Evolutionary conservation across 2,797 vertebrate species (phyloP).

Genomic region (Sebastes iracundus): DNA sequence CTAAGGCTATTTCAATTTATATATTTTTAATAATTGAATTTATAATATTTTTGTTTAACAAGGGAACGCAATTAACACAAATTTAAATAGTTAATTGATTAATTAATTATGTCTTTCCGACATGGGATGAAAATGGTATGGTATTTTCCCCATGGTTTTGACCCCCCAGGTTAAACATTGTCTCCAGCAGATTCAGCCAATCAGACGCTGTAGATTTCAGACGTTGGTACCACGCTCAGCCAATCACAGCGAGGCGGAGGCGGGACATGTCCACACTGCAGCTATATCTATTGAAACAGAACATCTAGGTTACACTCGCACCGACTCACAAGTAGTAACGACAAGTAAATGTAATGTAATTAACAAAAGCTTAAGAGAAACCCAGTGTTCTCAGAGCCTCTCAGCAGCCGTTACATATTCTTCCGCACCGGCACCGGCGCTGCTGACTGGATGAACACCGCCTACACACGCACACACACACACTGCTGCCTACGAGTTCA

Average conservation of each 20-base stretch:
- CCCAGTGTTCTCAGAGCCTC: not conserved
- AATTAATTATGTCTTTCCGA: not conserved
- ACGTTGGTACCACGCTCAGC: not conserved
- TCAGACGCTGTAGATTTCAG: not conserved
- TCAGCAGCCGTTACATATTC: not conserved
- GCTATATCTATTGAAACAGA: not conserved
- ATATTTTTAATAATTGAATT: too few relatives aligned
- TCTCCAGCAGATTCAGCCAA: slow-evolving; percentile 34
- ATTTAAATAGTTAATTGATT: not conserved
- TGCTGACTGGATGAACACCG: slow-evolving; percentile 27
- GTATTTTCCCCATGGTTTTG: not conserved
- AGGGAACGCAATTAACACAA: not conserved
- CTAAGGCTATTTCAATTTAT: too few relatives aligned
- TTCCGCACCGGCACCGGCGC: not conserved
- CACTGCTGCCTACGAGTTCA: slow-evolving; percentile 56
- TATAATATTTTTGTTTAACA: too few relatives aligned
- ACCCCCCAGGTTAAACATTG: slow-evolving; percentile 12
- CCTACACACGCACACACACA: slow-evolving; percentile 13
- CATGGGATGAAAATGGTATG: not conserved
- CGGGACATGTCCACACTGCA: slow-evolving; percentile 6
- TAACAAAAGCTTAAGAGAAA: not conserved
- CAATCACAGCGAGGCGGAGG: slow-evolving; percentile 46
- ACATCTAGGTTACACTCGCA: not conserved
- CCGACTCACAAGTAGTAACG: not conserved
- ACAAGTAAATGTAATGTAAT: not conserved